Evolutionary conservation across 2,797 vertebrate genomes (phyloP), one percentile per base, ranked within the genome.

Genomic region (Danio aesculapii): DNA sequence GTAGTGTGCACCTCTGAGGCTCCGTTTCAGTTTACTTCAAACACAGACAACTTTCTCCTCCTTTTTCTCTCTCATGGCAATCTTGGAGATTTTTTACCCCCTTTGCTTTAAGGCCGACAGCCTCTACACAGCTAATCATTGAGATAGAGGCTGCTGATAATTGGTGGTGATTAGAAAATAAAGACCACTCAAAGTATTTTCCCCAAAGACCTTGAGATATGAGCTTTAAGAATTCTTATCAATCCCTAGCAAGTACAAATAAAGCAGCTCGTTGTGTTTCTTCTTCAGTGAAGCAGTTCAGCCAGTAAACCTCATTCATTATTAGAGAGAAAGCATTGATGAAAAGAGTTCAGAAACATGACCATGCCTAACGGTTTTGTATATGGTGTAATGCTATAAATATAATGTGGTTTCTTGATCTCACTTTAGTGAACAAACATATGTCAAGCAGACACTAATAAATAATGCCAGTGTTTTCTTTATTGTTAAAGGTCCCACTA

Each of bases 131-230:
- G 50, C 41, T 77, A 75, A 75, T 75, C 39, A 30, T 43, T 44
- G 46, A 50, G 58, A 75, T 75, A 52, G 46, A 1, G 11, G 50
- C 39, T 0, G 4, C 13, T 43, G 61, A 66, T 55, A 76, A 66
- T 76, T 66, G 62, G 12, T 55, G n/a, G 6, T 2, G 39, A 76
- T 64, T 66, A 66, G 62, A 6, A 76, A 55, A 57, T 76, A 46
- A 66, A 66, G 74, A 62, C 21, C 46, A 3, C 55, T 76, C 49
- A 19, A 30, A 21, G 50, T 66, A 55, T 66, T 52, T 55, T 66
- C n/a, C 62, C 46, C 50, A 19, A 75, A 75, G 72, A 50, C 46
- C 46, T 63, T 75, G 57, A 50, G 72, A 75, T 62, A 75, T 62
- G 46, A 50, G 72, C 14, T 50, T 50, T 50, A 41, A 41, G 21